Percentiles rank a stretch among this genome's conserved stretches.
phyloP scores from a whole-genome alignment of 2,113 vertebrate species.

The Amphiprion ocellaris region DNA sequence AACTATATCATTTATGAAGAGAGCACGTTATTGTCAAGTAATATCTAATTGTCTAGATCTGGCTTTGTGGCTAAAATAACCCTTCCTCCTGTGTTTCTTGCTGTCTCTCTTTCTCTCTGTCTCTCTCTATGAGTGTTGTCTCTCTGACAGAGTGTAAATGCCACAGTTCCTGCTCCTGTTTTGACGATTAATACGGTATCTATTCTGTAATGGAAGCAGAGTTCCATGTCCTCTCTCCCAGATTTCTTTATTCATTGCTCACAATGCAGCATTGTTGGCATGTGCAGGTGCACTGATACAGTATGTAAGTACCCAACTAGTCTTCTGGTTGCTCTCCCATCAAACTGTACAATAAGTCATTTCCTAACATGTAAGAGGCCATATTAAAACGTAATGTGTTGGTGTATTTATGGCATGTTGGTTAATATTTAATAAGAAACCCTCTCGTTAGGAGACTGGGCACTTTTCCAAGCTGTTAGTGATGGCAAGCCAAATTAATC shows the following conservation, averaged over 20 bases:
- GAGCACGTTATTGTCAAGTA: conserved; percentile 62
- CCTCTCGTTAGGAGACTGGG: conserved; percentile 66
- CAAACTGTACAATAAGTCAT: conserved; percentile 11
- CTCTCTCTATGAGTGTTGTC: conserved; percentile 20
- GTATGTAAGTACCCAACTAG: not conserved
- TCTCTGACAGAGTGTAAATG: conserved; percentile 52
- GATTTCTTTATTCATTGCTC: not conserved
- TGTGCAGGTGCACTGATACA: conserved; percentile 22
- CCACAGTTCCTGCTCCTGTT: conserved; percentile 55
- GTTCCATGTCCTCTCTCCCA: conserved; percentile 19
- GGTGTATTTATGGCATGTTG: conserved; percentile 71
- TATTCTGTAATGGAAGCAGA: conserved; percentile 58
- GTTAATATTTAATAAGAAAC: conserved; percentile 79
- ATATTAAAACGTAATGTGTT: conserved; percentile 56
- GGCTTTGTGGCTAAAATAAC: conserved; percentile 40
- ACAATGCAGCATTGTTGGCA: not conserved
- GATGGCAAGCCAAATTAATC: conserved; percentile 81
- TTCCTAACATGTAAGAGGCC: conserved; percentile 28
- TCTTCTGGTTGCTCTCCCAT: not conserved
- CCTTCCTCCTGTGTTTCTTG: not conserved
- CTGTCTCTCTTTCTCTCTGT: not conserved
- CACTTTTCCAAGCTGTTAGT: conserved; percentile 75
- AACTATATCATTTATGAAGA: conserved; percentile 8
- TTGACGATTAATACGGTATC: conserved; percentile 60
- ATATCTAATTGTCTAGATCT: conserved; percentile 62